These are phyloP conservation scores for Synergus itoensis DNA, from an alignment of 2,888 invertebrate genomes.

Conservation along the genomic window DNA sequence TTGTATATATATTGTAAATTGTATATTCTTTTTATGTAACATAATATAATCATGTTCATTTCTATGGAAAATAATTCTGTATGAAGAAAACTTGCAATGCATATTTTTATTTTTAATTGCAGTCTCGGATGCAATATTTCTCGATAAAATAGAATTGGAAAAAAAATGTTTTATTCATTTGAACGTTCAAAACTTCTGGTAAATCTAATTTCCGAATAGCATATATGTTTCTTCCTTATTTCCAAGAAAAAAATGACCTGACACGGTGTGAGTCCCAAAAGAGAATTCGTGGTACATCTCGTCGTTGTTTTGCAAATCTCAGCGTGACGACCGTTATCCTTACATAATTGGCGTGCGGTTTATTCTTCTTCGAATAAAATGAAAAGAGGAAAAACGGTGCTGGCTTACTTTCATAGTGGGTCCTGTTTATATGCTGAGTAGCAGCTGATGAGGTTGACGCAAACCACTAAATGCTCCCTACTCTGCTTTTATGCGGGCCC, in stretches of 20 bases:
- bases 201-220: too few relatives aligned
- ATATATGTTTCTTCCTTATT: background rate
- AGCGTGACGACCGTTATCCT: slow-evolving; percentile 48
- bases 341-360: slow-evolving; percentile 49
- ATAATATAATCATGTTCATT: too few relatives aligned
- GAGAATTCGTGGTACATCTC: slow-evolving; percentile 3
- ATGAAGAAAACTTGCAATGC: too few relatives aligned
- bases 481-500: slow-evolving; percentile 56
- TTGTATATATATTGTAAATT: too few relatives aligned
- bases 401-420: slow-evolving; percentile 57
- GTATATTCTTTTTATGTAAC: too few relatives aligned
- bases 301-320: slow-evolving; percentile 20
- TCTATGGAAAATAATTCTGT: too few relatives aligned
- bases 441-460: slow-evolving; percentile 62
- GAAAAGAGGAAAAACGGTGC: slow-evolving; percentile 53
- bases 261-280: background rate
- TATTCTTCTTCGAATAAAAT: slow-evolving; percentile 55
- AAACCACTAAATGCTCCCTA: slow-evolving; percentile 57
- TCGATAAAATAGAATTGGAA: too few relatives aligned
- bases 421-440: slow-evolving; percentile 58
- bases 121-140: too few relatives aligned
- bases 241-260: background rate
- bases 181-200: too few relatives aligned
- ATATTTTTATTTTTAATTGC: too few relatives aligned
- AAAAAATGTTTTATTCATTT: too few relatives aligned